Percentiles rank a stretch among this genome's conserved stretches.
Evolutionary conservation across 2,888 invertebrate genomes (phyloP).

Genomic region (Encarsia formosa): DNA sequence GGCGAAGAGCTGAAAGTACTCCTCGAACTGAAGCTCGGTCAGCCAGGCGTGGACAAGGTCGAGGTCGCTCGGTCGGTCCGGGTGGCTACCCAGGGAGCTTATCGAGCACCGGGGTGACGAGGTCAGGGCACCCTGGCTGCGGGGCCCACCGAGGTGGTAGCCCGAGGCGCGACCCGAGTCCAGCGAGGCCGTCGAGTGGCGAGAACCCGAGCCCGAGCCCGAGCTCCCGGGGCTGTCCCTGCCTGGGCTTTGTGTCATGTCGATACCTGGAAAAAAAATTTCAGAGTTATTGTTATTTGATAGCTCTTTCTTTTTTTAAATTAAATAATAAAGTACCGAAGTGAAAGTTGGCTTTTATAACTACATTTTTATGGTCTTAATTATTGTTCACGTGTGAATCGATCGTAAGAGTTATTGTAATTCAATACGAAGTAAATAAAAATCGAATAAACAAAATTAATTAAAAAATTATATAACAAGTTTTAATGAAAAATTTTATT

Average conservation of each 20-base stretch:
- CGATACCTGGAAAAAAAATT: constrained; percentile 47
- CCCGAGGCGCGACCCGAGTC: constrained; percentile 91
- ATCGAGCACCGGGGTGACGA: constrained; percentile 67
- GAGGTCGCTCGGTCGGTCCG: constrained; percentile 61
- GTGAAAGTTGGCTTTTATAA: no score
- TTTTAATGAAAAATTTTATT: no score
- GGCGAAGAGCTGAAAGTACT: constrained; percentile 89
- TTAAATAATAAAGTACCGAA: no score
- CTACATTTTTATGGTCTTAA: no score
- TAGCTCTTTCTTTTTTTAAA: no score
- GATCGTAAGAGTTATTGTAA: no score
- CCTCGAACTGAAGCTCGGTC: constrained; percentile 88
- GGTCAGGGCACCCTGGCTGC: constrained; percentile 57
- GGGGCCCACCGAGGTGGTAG: constrained; percentile 60
- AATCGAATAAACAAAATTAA: no score
- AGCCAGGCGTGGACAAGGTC: constrained; percentile 95
- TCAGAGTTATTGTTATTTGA: no score
- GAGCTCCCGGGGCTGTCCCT: constrained; percentile 89
- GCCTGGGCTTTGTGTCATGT: constrained; percentile 69
- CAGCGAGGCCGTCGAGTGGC: constrained; percentile 84
- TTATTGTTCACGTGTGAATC: no score
- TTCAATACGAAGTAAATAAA: no score
- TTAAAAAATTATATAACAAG: no score
- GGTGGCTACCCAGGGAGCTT: constrained; percentile 55
- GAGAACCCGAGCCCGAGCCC: constrained; percentile 81